Percentiles rank a stretch among this genome's conserved stretches.
Conservation (phyloP, 2,888 invertebrate species). For the Drosophila subquinaria region DNA sequence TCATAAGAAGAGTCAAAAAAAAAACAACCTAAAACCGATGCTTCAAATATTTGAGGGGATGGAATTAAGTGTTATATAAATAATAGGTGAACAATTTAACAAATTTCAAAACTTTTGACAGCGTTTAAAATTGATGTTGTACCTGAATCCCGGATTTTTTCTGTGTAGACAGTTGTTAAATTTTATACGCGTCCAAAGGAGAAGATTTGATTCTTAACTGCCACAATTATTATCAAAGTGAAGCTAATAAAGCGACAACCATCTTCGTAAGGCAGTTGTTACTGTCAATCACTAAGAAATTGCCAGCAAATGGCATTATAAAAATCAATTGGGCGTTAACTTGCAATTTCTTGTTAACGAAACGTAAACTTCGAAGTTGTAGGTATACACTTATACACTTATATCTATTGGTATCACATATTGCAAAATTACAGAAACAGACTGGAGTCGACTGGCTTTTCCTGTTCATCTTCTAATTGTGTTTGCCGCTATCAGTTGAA, state of each 20-base stretch:
- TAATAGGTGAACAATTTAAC: too few relatives aligned
- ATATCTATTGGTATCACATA: neutral
- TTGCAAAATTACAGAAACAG: slow-evolving; percentile 4
- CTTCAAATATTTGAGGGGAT: too few relatives aligned
- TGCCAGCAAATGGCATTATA: slow-evolving; percentile 23
- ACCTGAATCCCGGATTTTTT: too few relatives aligned
- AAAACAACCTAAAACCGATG: too few relatives aligned
- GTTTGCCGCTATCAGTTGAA: slow-evolving; percentile 18
- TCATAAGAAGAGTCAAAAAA: too few relatives aligned
- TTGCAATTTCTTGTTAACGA: neutral
- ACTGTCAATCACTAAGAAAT: slow-evolving; percentile 34
- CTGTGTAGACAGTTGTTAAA: neutral
- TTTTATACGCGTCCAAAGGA: neutral
- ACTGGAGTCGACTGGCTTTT: neutral
- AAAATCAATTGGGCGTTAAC: slow-evolving; percentile 39
- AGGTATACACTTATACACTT: neutral
- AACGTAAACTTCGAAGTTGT: neutral
- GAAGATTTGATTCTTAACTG: neutral
- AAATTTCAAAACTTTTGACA: too few relatives aligned
- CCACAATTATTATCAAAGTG: slow-evolving; percentile 7
- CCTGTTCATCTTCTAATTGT: neutral
- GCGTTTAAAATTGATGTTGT: too few relatives aligned
- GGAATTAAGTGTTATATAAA: too few relatives aligned
- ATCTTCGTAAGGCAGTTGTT: slow-evolving; percentile 13
- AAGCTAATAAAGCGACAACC: slow-evolving; percentile 28